Evolutionary conservation across 2,888 invertebrate genomes (phyloP).

Genomic region (Pegoplata infirma): DNA sequence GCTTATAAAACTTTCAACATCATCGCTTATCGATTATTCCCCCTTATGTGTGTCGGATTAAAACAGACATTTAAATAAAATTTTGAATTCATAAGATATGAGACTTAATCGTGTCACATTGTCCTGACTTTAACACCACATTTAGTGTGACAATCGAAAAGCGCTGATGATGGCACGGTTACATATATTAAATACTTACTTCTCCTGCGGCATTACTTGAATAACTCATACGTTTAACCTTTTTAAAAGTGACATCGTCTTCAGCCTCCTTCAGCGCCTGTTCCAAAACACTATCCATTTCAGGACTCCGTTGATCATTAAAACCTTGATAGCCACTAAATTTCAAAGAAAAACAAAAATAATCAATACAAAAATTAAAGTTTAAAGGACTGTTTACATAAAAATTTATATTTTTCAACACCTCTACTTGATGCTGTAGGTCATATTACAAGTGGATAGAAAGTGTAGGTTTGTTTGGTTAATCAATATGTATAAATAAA

Average conservation of each 20-base stretch:
- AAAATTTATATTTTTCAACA: not conserved
- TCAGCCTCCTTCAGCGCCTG: constrained; percentile 84
- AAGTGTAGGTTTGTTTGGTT: no score
- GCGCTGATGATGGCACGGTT: no score
- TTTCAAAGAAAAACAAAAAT: not conserved
- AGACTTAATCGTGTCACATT: no score
- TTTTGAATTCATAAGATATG: no score
- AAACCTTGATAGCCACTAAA: constrained; percentile 70
- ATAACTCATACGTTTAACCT: constrained; percentile 86
- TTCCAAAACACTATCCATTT: constrained; percentile 82
- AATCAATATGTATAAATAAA: not conserved
- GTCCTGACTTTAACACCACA: no score
- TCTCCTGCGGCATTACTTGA: constrained; percentile 84
- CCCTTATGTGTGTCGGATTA: no score
- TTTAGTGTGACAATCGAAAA: no score
- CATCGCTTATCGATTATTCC: no score
- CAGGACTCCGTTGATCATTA: constrained; percentile 76
- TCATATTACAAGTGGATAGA: not conserved
- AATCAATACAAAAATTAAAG: not conserved
- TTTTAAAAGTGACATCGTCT: constrained; percentile 84
- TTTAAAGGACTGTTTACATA: not conserved
- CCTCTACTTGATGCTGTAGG: not conserved
- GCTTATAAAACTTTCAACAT: no score
- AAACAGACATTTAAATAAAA: no score
- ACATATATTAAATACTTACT: constrained; percentile 79